Evolutionary conservation across 2,113 vertebrate species (phyloP), one percentile per base, ranked within the genome.

Genomic region (Hippocampus barbouri): DNA sequence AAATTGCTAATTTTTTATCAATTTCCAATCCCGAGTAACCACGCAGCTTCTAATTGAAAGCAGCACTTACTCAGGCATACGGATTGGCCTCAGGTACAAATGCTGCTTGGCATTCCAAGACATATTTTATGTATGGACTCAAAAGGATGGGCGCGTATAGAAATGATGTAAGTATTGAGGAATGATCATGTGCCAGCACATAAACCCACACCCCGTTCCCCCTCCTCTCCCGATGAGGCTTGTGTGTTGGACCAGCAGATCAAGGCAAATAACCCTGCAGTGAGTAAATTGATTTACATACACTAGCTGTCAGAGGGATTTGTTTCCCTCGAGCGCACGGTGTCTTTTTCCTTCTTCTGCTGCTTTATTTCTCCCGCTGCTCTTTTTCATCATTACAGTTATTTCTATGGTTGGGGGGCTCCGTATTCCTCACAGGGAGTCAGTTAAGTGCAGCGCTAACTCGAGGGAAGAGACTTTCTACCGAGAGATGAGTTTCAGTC

Each of bases 281-380:
- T 69, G 74, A 77, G 63, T 76, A 72, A 79, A 80, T 71, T 61
- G 66, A 75, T 84, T 84, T 76, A 62, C 74, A 80, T 67, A 66
- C n/a, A 43, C 23, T 47, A 54, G 40, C 73, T 53, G 68, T 81
- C 21, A 3, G 54, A 74, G 60, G 77, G 71, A 70, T 82, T 80
- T 78, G 45, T 60, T 62, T 72, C 49, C 18, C 66, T 65, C 5
- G 27, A 65, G 73, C 47, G 64, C 51, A 49, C 38, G 40, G 11
- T 15, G 1, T 64, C 23, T 57, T 34, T 34, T 21, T 49, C 57
- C 41, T 16, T 10, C 41, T 56, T 49, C 1, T n/a, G 4, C 65
- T 59, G 63, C n/a, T 64, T 54, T 54, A 4, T 12, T 63, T 11
- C 21, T 41, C 21, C 23, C 4, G 6, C 1, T 6, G 7, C 15